Base-by-base conservation (phyloP, 2,113 vertebrate species). In the Echinops telfairi region DNA sequence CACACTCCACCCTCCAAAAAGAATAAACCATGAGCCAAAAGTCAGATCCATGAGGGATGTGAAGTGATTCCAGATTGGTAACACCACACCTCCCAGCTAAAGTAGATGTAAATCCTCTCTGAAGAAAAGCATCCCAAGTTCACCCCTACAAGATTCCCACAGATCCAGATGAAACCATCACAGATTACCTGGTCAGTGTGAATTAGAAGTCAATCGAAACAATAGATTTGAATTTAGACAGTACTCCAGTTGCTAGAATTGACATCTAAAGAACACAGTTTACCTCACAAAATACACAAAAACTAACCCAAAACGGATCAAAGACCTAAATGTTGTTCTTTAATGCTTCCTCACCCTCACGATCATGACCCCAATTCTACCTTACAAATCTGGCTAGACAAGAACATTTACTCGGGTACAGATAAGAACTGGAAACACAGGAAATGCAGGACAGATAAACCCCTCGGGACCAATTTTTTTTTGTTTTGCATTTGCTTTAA, bases 11-110 rank as follows among this genome's bases (percentile, higher is more conserved):
- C 29, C 31, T 15, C 80, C 23, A 36, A 76, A 76, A 90, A 91
- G 71, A 89, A 80, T 43, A 85, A 94, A 73, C 31, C 12, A 0
- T 88, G n/a, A 93, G 77, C 36, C 83, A 82, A 79, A 83, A 40
- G n/a, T 43, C 38, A 93, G 20, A 89, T 66, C 14, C 6, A 20
- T 64, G 19, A 25, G 3, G 76, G 62, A 3, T 83, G 57, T 86
- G n/a, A 85, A 36, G 68, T 64, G 76, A 27, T 81, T 89, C 66
- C 76, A 66, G 22, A 38, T 33, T 76, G 71, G 31, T 77, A 47
- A 47, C 22, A 71, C 3, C n/a, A 31, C 58, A 14, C 3, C 1
- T 38, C 33, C 43, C 40, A 58, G 38, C 40, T 19, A 10, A 71
- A 40, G 57, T 47, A 36, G 29, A 47, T 77, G 25, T 4, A 57